A percentile compares a stretch with the other conserved stretches of the same genome.
Evolutionary conservation across 2,888 invertebrate species (phyloP).

Genomic region (Calameuta pallipes): DNA sequence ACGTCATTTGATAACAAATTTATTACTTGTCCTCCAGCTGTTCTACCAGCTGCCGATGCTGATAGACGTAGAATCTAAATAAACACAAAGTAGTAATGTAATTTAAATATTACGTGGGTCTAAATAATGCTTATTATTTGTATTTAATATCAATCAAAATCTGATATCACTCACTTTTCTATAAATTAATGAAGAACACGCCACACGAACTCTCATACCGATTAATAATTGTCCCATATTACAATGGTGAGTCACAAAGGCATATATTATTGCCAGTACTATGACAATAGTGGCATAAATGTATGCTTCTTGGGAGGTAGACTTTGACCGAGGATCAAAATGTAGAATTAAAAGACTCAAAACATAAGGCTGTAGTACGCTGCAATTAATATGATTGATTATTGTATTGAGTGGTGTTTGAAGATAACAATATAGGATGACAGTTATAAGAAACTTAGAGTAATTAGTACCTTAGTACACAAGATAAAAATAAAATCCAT

Average conservation of each 20-base stretch:
- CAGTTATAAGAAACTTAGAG: not conserved
- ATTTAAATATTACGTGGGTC: not conserved
- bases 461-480: constrained; percentile 69
- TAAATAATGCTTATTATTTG: not conserved
- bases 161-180: constrained; percentile 74
- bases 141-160: not conserved
- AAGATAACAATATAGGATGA: not conserved
- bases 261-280: constrained; percentile 69
- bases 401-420: not conserved
- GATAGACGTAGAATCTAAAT: constrained; percentile 67
- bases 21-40: constrained; percentile 79
- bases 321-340: constrained; percentile 70
- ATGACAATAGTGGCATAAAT: constrained; percentile 75
- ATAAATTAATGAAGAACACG: constrained; percentile 83
- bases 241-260: constrained; percentile 76
- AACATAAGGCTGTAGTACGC: constrained; percentile 73
- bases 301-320: constrained; percentile 72
- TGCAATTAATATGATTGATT: constrained; percentile 59
- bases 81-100: constrained; percentile 11
- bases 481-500: constrained; percentile 70
- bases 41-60: constrained; percentile 46
- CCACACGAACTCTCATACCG: constrained; percentile 83
- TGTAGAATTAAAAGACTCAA: constrained; percentile 75
- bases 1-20: constrained; percentile 90
- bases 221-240: constrained; percentile 72